Percentiles rank a stretch among this genome's conserved stretches.
phyloP scores from a whole-genome alignment of 64 coral and sea anemone species.

The Astreopora myriophthalma region DNA sequence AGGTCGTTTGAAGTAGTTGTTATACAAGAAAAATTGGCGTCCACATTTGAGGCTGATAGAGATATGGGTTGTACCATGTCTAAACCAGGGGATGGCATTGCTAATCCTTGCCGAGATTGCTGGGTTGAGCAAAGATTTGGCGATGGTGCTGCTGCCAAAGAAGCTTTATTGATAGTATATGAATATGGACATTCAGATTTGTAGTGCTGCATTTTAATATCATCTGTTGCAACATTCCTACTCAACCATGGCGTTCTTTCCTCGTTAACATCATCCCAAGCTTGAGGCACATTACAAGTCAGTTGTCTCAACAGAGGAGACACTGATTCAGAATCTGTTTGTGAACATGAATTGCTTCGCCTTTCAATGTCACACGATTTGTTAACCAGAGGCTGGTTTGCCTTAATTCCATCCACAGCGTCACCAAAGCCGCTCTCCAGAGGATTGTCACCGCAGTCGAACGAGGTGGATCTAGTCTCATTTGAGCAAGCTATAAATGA shows the following conservation, averaged over 20 bases:
- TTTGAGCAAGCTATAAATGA: neutral
- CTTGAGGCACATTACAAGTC: neutral
- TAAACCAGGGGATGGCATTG: neutral
- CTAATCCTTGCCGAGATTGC: neutral
- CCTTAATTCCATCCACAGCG: neutral
- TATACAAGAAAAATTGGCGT: no score
- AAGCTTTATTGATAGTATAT: neutral
- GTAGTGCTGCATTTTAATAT: neutral
- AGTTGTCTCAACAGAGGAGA: neutral
- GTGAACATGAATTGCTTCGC: neutral
- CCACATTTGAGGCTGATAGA: neutral
- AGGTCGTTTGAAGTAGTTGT: neutral
- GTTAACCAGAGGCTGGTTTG: neutral
- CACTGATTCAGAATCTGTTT: slow-evolving; percentile 7
- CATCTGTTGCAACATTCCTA: no score
- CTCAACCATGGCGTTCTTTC: no score
- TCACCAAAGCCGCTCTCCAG: neutral
- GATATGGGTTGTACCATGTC: neutral
- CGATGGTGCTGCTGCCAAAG: neutral
- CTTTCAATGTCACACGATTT: no score
- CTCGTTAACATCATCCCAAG: neutral
- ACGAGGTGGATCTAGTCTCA: neutral
- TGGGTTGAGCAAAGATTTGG: neutral
- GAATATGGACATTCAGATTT: neutral
- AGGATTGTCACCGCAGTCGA: no score